Base-by-base conservation (phyloP, 2,113 vertebrate species). In the Ia io region DNA sequence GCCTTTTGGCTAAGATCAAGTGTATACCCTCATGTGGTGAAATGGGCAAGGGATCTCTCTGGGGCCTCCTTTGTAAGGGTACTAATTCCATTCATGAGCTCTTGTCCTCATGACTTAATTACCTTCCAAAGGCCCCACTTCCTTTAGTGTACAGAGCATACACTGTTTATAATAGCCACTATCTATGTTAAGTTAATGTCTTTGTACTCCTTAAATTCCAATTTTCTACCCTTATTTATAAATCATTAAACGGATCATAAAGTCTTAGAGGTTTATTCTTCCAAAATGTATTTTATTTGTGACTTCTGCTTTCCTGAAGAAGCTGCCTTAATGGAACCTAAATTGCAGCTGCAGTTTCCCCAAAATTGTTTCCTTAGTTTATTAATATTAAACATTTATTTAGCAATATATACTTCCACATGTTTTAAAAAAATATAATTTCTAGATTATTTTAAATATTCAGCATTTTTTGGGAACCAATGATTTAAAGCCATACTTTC, bases 181-280 rank as follows among this genome's bases (percentile, higher is more conserved):
- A 20, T 14, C 16, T 16, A 44, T 25, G 30, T 35, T 61, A n/a
- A 63, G n/a, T 42, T 63, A 42, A 77, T 77, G 91, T 53, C 8
- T 23, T 82, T 86, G 4, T 2, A 73, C 14, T 51, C 40, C 9
- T 92, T 18, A 6, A 84, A 84, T 65, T 92, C 10, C 9, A 67
- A 14, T 14, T 40, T 69, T 91, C 14, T 51, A 82, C 5, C 30
- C 12, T 70, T 53, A 71, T 42, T 17, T 79, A 53, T 30, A 91
- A 83, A 56, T 42, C 6, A 94, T 89, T 87, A 78, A 51, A 32
- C 6, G 67, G 47, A 94, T 28, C 73, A 1, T 10, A 73, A 78
- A 44, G 4, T 63, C 8, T 61, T 49, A n/a, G 11, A 51, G 11
- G 1, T 49, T 94, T 83, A 92, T 47, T 90, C 2, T 87, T 73